Evolutionary conservation across 2,797 vertebrate genomes (phyloP), one percentile per base, ranked within the genome.

Genomic region (Labroides dimidiatus): DNA sequence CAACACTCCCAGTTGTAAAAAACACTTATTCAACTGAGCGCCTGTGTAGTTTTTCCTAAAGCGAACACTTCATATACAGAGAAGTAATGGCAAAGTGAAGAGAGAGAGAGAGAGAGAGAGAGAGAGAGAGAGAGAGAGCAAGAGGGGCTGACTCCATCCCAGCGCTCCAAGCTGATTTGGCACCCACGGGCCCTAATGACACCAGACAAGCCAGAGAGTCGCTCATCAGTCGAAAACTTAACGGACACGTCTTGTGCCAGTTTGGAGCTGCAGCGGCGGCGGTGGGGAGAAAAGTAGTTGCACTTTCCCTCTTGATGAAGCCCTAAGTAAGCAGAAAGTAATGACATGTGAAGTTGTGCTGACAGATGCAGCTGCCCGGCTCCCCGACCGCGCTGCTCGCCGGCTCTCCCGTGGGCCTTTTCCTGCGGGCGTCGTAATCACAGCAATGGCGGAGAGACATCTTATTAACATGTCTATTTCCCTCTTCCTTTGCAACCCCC

Each of bases 281-380:
- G 47, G 48, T 13, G 55, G 51, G 67, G 30, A 33, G 30, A 33
- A 78, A 64, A 78, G 81, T 78, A 91, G 90, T 92, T 91, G 86
- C 84, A 90, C 88, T 93, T 92, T 89, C 87, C 86, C 82, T 87
- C 84, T 86, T 83, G 90, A 89, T 89, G 91, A 93, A 93, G 89
- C 90, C 92, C 87, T 88, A 92, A 90, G 91, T 93, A 93, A 93
- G 92, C 93, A 94, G 91, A 93, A 93, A 92, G 91, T 93, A 94
- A 94, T 93, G 92, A 91, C 90, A 93, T 93, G 93, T 93, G 93
- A 94, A 93, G 92, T 90, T 92, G 86, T 93, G 93, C 93, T 94
- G 93, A 94, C 93, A 92, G 91, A 82, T 82, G 92, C 94, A 94
- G 90, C 92, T 91, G 92, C 87, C 87, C 65, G 57, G 87, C 86